Evolutionary conservation across 2,113 vertebrate species (phyloP).

Genomic region (Pluvialis apricaria): DNA sequence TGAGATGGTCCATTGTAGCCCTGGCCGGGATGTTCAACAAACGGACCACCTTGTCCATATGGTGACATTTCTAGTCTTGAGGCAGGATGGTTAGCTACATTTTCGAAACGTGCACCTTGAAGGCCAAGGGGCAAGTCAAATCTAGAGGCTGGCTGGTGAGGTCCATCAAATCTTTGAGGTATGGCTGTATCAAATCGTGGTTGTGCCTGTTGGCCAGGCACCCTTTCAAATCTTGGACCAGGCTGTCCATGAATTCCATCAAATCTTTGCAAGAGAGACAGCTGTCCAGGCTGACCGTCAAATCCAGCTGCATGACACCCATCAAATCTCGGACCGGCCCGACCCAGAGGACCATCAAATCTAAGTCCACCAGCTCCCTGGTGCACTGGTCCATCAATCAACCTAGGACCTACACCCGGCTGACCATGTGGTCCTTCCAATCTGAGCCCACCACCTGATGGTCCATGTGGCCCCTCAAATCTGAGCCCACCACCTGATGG

Average conservation of each 20-base stretch:
- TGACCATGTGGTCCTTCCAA: slow-evolving; percentile 80
- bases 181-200: slow-evolving; percentile 76
- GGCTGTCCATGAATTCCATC: slow-evolving; percentile 82
- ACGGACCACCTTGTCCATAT: slow-evolving; percentile 78
- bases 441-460: slow-evolving; percentile 70
- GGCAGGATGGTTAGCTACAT: slow-evolving; percentile 72
- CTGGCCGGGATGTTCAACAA: slow-evolving; percentile 78
- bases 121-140: slow-evolving; percentile 79
- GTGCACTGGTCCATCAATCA: slow-evolving; percentile 76
- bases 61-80: slow-evolving; percentile 75
- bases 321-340: slow-evolving; percentile 78
- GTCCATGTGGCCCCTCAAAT: slow-evolving; percentile 77
- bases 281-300: slow-evolving; percentile 78
- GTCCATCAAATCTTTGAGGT: slow-evolving; percentile 80
- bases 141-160: slow-evolving; percentile 74
- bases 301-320: slow-evolving; percentile 75
- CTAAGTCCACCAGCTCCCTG: slow-evolving; percentile 77
- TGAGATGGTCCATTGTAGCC: slow-evolving; percentile 78
- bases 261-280: slow-evolving; percentile 77
- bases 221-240: slow-evolving; percentile 78
- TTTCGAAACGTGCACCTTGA: slow-evolving; percentile 77
- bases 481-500: slow-evolving; percentile 73
- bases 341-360: slow-evolving; percentile 82
- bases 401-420: slow-evolving; percentile 75
- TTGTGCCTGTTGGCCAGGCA: slow-evolving; percentile 75